A percentile compares a stretch with the other conserved stretches of the same genome.
phyloP scores from a whole-genome alignment of 2,888 invertebrate species.

The Heliconius sara region DNA sequence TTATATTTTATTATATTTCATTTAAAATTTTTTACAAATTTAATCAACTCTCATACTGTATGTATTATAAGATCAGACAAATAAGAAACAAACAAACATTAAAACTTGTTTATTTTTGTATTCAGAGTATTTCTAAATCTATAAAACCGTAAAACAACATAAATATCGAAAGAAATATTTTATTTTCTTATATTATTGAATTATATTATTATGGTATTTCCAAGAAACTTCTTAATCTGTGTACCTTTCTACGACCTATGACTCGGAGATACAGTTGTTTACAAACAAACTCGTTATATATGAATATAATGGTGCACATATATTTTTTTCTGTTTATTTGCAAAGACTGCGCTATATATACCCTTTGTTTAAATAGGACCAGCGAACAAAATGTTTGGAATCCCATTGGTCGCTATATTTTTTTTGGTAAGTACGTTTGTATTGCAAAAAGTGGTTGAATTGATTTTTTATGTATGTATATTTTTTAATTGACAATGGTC shows the following conservation, averaged over 20 bases:
- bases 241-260: constrained; percentile 47
- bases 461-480: constrained; percentile 20
- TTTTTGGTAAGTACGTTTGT: constrained; percentile 50
- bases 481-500: neutral
- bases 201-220: neutral
- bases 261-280: constrained; percentile 51
- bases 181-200: neutral
- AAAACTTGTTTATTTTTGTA: neutral
- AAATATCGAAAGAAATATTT: neutral
- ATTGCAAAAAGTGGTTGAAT: constrained; percentile 11
- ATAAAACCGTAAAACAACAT: neutral
- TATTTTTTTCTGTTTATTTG: constrained; percentile 50
- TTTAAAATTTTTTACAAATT: no score
- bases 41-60: neutral
- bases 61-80: neutral
- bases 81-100: neutral
- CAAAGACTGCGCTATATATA: constrained; percentile 36
- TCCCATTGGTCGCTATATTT: constrained; percentile 49
- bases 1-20: no score
- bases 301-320: constrained; percentile 47
- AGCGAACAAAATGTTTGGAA: constrained; percentile 50
- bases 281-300: constrained; percentile 33
- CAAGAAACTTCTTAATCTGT: neutral
- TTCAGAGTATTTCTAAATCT: neutral
- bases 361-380: constrained; percentile 47